phyloP scores from a whole-genome alignment of 2,888 invertebrate genomes.

The Prosopocoilus inquinatus region DNA sequence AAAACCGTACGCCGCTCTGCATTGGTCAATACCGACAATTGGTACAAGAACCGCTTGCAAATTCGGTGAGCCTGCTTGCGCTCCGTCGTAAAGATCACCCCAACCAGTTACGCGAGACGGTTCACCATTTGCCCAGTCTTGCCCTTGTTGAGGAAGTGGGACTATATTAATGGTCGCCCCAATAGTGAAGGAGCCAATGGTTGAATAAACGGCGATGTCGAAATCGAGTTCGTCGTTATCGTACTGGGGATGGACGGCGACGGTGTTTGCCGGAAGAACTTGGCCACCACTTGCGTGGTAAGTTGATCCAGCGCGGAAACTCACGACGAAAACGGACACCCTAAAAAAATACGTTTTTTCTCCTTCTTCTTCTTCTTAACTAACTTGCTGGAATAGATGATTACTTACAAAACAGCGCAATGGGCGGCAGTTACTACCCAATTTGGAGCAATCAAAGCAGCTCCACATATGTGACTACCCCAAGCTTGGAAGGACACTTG shows the following conservation, averaged over 20 bases:
- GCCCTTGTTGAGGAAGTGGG: constrained; percentile 3
- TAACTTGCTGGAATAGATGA: neutral
- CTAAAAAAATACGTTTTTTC: no score
- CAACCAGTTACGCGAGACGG: constrained; percentile 14
- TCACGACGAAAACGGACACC: neutral
- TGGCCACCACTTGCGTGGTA: constrained; percentile 15
- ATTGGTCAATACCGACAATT: constrained; percentile 21
- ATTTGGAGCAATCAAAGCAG: constrained; percentile 11
- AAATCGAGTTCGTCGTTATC: constrained; percentile 13
- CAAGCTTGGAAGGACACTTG: constrained; percentile 14
- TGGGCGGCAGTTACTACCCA: constrained; percentile 21
- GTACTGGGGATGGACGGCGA: constrained; percentile 20
- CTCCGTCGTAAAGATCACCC: constrained; percentile 19
- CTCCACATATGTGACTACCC: constrained; percentile 20
- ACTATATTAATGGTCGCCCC: constrained; percentile 5
- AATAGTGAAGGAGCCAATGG: constrained; percentile 3
- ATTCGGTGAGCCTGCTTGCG: constrained; percentile 6
- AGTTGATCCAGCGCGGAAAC: constrained; percentile 24
- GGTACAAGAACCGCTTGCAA: constrained; percentile 26
- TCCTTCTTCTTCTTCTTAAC: no score
- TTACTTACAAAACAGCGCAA: constrained; percentile 14
- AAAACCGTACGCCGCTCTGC: constrained; percentile 14
- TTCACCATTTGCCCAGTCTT: constrained; percentile 6
- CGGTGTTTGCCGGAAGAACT: neutral
- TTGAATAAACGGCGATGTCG: constrained; percentile 21